phyloP scores from a whole-genome alignment of 2,797 vertebrate species.

The Perodicticus potto region DNA sequence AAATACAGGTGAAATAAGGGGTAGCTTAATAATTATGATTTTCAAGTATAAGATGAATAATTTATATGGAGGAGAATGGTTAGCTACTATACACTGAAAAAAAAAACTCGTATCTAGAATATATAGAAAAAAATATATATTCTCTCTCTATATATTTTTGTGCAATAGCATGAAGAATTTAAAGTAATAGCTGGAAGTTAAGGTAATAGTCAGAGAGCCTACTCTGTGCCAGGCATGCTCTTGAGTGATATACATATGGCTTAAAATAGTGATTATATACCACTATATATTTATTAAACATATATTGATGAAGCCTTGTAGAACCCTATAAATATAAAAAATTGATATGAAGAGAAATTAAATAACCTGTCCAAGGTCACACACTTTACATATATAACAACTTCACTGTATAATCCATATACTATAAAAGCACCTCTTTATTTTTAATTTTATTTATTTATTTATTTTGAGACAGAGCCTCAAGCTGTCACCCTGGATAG shows the following conservation, averaged over 20 bases:
- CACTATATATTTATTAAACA: background rate
- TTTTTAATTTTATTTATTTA: no score
- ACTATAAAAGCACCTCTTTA: background rate
- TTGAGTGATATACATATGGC: background rate
- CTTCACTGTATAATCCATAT: background rate
- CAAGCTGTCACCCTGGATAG: no score
- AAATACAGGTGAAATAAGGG: background rate
- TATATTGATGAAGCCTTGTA: conserved; percentile 9
- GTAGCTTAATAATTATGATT: conserved; percentile 13
- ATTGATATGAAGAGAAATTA: conserved; percentile 24
- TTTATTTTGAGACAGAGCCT: no score
- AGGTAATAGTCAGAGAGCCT: background rate
- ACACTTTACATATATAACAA: background rate
- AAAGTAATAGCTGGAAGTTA: background rate
- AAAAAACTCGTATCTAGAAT: background rate
- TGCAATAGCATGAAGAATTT: background rate
- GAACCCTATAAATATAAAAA: conserved; percentile 41
- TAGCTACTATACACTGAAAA: background rate
- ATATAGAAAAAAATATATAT: no score
- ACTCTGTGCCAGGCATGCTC: background rate
- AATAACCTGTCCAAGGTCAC: background rate
- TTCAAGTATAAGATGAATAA: conserved; percentile 45
- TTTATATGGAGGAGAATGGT: background rate
- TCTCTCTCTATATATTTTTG: no score
- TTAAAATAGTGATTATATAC: conserved; percentile 12